Conservation (phyloP, 2,113 vertebrate genomes). For the Pseudopipra pipra region DNA sequence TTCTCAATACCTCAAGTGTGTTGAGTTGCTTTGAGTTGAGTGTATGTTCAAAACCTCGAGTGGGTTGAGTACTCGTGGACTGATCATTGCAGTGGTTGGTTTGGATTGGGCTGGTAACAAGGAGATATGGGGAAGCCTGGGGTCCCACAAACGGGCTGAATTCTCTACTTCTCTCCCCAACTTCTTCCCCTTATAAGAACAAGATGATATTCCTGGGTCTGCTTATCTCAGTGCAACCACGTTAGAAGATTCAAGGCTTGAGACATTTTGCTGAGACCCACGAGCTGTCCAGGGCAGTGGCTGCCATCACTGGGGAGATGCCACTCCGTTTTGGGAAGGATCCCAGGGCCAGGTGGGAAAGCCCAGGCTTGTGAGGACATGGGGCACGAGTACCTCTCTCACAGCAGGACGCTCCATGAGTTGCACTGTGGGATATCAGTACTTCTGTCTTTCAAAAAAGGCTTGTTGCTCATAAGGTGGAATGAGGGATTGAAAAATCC, state of each 20-base stretch:
- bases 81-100: neutral
- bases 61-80: neutral
- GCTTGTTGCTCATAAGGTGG: slow-evolving; percentile 60
- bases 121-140: neutral
- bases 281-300: slow-evolving; percentile 18
- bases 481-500: slow-evolving; percentile 67
- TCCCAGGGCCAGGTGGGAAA: slow-evolving; percentile 47
- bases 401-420: slow-evolving; percentile 44
- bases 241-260: slow-evolving; percentile 6
- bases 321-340: slow-evolving; percentile 34
- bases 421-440: slow-evolving; percentile 45
- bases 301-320: slow-evolving; percentile 29
- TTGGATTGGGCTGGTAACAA: neutral
- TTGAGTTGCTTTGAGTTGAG: slow-evolving; percentile 24
- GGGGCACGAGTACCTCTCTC: slow-evolving; percentile 26
- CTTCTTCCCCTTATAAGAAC: neutral
- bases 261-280: slow-evolving; percentile 42
- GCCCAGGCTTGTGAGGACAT: slow-evolving; percentile 47
- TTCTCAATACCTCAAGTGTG: slow-evolving; percentile 20
- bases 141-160: neutral
- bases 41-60: neutral
- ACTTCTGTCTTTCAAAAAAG: slow-evolving; percentile 59
- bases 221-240: neutral
- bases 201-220: neutral
- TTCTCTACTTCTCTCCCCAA: neutral